Conservation (phyloP, 2,888 invertebrate species). For the Drosophila cognata region DNA sequence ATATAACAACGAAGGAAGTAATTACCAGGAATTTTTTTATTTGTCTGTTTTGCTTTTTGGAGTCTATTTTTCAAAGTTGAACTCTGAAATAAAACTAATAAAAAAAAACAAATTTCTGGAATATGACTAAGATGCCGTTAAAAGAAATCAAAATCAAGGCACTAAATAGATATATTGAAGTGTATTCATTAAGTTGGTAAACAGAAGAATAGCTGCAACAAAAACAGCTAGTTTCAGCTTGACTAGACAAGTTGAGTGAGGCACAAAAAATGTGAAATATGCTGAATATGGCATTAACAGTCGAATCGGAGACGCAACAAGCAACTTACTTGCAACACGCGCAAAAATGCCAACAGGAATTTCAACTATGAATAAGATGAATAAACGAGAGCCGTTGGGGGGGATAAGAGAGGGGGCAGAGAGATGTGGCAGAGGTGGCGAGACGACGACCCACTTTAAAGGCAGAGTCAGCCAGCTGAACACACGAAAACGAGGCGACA, state of each 20-base stretch:
- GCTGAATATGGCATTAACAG: conserved; percentile 38
- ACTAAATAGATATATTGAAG: not conserved
- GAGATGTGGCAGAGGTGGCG: conserved; percentile 21
- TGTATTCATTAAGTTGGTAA: not conserved
- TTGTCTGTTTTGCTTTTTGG: not conserved
- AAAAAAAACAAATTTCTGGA: not conserved
- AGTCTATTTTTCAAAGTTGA: too few relatives aligned
- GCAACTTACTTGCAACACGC: conserved; percentile 13
- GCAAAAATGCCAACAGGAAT: conserved; percentile 52
- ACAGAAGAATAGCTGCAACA: not conserved
- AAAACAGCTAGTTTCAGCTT: not conserved
- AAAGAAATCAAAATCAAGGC: not conserved
- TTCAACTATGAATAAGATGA: conserved; percentile 34
- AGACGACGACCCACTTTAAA: conserved; percentile 44
- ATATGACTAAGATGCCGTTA: not conserved
- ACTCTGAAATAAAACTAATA: not conserved
- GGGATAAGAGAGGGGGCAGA: not conserved
- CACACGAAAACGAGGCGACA: conserved; percentile 34
- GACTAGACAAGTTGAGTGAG: conserved; percentile 1
- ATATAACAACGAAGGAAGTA: not conserved
- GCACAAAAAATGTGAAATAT: conserved; percentile 23
- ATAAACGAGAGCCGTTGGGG: not conserved
- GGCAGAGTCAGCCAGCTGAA: conserved; percentile 26
- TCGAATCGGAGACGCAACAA: conserved; percentile 2
- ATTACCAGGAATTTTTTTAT: not conserved